These are phyloP conservation scores for Helarctos malayanus DNA, from an alignment of 2,797 vertebrate genomes.

Conservation along the genomic window DNA sequence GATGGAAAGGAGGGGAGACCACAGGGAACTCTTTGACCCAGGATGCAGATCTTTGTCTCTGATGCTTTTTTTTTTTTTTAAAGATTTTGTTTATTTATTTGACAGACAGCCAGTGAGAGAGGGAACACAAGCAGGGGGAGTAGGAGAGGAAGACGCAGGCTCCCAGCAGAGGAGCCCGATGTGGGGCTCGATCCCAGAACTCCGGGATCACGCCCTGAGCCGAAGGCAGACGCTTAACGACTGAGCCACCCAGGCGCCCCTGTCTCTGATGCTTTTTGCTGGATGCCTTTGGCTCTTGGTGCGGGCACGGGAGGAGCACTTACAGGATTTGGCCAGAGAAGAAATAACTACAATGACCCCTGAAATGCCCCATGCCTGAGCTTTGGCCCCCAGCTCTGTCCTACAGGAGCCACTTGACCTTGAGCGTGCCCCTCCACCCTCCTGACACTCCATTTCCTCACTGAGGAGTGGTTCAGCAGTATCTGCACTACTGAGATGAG, in stretches of 20 bases:
- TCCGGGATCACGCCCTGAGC: too few species aligned
- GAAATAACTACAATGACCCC: background rate
- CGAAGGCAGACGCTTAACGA: too few species aligned
- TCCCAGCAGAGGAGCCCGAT: too few species aligned
- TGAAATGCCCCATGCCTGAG: background rate
- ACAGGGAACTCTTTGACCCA: background rate
- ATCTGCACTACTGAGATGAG: background rate
- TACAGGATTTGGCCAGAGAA: background rate
- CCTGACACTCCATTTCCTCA: background rate
- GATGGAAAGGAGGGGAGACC: background rate
- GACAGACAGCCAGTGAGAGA: too few species aligned
- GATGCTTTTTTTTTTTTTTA: background rate
- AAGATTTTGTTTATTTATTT: too few species aligned
- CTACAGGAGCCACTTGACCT: background rate
- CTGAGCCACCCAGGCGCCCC: too few species aligned
- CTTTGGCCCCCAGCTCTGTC: background rate
- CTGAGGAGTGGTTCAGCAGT: background rate
- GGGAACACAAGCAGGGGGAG: too few species aligned
- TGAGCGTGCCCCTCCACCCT: background rate
- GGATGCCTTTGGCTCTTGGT: slow-evolving; percentile 13
- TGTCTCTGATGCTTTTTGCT: background rate
- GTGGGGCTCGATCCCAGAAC: too few species aligned
- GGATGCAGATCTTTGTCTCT: background rate
- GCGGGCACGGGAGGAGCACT: background rate
- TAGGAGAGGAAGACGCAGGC: too few species aligned